Evolutionary conservation across 2,888 invertebrate species (phyloP), one percentile per base, ranked within the genome.

Genomic region (Mayetiola destructor): DNA sequence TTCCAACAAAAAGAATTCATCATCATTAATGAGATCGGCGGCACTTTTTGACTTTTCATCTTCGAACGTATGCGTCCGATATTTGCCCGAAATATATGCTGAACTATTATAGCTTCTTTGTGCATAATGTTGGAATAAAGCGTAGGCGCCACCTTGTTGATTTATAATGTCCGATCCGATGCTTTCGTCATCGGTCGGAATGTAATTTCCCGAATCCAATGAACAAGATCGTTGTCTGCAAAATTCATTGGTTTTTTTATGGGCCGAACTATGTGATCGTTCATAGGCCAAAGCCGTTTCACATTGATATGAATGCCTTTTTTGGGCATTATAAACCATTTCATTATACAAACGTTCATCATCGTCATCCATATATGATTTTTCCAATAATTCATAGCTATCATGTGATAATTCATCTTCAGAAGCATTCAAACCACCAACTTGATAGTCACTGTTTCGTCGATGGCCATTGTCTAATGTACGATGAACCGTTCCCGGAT

Each of bases 391-490:
- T 69, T 90, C 90, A 69, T 90, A 90, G 65, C 88, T 89, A 69
- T 90, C 90, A 69, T 90, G 89, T 32, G 89, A 88, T 30, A 89
- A 74, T 72, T 90, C 89, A 68, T 89, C 89, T 69, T 88, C 88
- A 10, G 88, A 88, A 61, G 81, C 83, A 59, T 77, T 76, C 54
- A 65, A 71, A 59, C 71, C 70, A 9, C 69, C 60, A 54, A 57
- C 54, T 14, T 60, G 57, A 27, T 69, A 67, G 21, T 72, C 69
- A 52, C 76, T 73, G 66, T 80, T 83, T 32, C 77, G 77, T 58
- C 82, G 80, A 52, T 64, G 68, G 30, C 63, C 61, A 35, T 66
- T 64, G 57, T 70, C 68, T 48, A 70, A 68, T 27, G 76, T 73
- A 64, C 81, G 84, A 59, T 79, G 80, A 4, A 81, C 80, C 56